Evolutionary conservation across 2,113 vertebrate species (phyloP).

Genomic region (Prochilodus magdalenae): DNA sequence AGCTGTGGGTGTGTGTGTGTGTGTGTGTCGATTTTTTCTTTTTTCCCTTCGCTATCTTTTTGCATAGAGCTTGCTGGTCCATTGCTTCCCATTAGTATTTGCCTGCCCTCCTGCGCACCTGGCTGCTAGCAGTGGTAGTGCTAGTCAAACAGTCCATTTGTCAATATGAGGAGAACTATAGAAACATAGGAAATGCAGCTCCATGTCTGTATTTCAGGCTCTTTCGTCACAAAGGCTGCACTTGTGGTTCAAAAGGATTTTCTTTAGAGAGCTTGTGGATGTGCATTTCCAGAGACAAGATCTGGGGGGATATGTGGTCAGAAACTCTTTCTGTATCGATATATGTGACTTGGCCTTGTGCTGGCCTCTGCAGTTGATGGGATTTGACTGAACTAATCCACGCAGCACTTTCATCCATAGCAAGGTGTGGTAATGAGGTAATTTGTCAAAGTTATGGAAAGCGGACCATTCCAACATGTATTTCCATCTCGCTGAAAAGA

Average conservation of each 20-base stretch:
- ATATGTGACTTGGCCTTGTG: slow-evolving; percentile 25
- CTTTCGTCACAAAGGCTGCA: background rate
- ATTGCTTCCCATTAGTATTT: slow-evolving; percentile 18
- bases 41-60: background rate
- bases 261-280: background rate
- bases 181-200: background rate
- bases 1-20: background rate
- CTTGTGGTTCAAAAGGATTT: slow-evolving; percentile 1
- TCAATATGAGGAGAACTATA: background rate
- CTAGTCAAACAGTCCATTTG: background rate
- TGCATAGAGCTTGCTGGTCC: slow-evolving; percentile 19
- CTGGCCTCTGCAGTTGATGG: slow-evolving; percentile 19
- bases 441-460: slow-evolving; percentile 68
- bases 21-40: slow-evolving; percentile 6
- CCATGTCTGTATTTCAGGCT: slow-evolving; percentile 23
- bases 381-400: slow-evolving; percentile 56
- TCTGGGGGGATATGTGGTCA: background rate
- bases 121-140: background rate
- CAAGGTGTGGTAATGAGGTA: slow-evolving; percentile 63
- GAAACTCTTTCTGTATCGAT: slow-evolving; percentile 27
- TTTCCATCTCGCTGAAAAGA: slow-evolving; percentile 63
- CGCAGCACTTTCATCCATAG: slow-evolving; percentile 56
- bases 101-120: background rate
- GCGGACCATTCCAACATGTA: slow-evolving; percentile 57
- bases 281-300: slow-evolving; percentile 11